Base-by-base conservation (phyloP, 1,140 invertebrate genomes). In the Drosophila repleta region DNA sequence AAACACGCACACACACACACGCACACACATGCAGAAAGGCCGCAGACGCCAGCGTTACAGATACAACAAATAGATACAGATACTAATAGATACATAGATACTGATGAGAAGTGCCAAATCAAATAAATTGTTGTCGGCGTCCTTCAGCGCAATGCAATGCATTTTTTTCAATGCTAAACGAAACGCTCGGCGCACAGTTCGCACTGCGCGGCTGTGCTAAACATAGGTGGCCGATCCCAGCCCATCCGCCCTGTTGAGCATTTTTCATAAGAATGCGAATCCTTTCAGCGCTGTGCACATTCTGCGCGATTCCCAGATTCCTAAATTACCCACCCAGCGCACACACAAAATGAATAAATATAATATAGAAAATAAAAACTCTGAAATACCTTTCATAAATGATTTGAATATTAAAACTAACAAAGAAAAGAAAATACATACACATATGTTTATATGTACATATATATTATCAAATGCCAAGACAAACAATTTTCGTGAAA, bases 121-220 rank as follows among this genome's bases (percentile, higher is more conserved):
- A 77, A 82, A 83, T 75, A 68, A 79, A 79, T 65, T 65, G 72
- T 45, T 71, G 74, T 78, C 66, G 74, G 82, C 81, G 81, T 81
- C 81, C 81, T 85, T 85, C 81, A 81, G 70, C 52, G 74, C 83
- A 77, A 80, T 83, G 68, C 79, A 79, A 79, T 77, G 68, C 76
- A 76, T 85, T 61, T 80, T 76, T 79, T 84, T 84, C 80, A 84
- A 84, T 85, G 80, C 80, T 84, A 84, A 76, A 64, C 35, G 55
- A 20, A 63, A 83, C 66, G 61, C 49, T 65, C 11, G 3, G 8
- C 32, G 32, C 10, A 29, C 32, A 11, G 32, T 69, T 82, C 51
- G 63, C 60, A 56, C 32, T 17, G n/a, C 35, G 17, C 39, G 52
- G 24, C n/a, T 11, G 20, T 48, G 43, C 57, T 37, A 39, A 32